Conservation (phyloP, 1,140 invertebrate species). For the Heliconius nattereri region DNA sequence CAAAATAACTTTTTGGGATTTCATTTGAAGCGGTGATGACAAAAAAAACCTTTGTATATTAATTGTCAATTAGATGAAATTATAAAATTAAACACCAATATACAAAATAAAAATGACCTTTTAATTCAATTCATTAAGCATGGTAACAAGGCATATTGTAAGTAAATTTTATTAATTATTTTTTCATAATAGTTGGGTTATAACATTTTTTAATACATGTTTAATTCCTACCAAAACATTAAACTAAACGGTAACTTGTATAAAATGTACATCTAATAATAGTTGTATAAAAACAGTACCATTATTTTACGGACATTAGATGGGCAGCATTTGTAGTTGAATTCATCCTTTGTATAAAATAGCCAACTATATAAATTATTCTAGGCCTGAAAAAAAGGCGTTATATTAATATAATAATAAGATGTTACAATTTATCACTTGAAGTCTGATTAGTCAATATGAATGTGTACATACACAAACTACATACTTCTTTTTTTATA, state of each 20-base stretch:
- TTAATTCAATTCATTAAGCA: conserved; percentile 79
- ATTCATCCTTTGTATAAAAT: conserved; percentile 71
- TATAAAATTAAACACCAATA: conserved; percentile 60
- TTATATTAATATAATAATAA: conserved; percentile 15
- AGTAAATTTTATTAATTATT: conserved; percentile 73
- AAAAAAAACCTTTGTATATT: not conserved
- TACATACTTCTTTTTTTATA: not conserved
- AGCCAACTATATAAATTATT: conserved; percentile 70
- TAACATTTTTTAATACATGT: conserved; percentile 71
- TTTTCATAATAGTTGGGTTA: conserved; percentile 72
- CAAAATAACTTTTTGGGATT: no score
- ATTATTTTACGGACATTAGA: conserved; percentile 72
- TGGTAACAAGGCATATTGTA: conserved; percentile 80
- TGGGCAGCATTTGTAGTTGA: conserved; percentile 71
- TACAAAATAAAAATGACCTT: conserved; percentile 81
- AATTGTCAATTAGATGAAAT: conserved; percentile 7
- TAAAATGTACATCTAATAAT: conserved; percentile 79
- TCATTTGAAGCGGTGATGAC: no score
- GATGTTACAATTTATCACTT: not conserved
- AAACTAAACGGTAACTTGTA: conserved; percentile 80
- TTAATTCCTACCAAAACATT: conserved; percentile 74
- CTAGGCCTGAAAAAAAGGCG: conserved; percentile 65
- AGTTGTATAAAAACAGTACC: conserved; percentile 77
- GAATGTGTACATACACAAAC: not conserved
- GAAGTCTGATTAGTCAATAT: not conserved